Base-by-base conservation (phyloP, 2,797 vertebrate genomes). In the Neostethus bicornis region DNA sequence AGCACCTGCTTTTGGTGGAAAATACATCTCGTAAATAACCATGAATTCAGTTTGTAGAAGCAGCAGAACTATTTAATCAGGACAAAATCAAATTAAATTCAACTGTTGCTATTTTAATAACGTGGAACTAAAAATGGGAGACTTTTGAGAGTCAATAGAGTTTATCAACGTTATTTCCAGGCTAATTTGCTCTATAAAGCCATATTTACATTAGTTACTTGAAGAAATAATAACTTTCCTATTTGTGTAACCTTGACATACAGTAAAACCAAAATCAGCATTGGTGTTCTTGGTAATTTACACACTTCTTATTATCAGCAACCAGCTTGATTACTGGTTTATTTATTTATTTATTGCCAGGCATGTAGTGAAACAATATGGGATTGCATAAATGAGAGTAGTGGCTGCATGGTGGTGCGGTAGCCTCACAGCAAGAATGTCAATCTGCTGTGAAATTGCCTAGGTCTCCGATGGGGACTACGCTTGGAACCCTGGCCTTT, bases 1-100 rank as follows among this genome's bases (percentile, higher is more conserved):
- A 62, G 31, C n/a, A 34, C 2, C 39, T 48, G 45, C 17, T 54
- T n/a, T 23, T 61, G 16, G 7, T 52, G 46, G 7, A 39, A n/a
- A 17, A 32, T 10, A 57, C 29, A 19, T 19, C 41, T 38, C 12
- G 17, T 41, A 20, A 41, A 12, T 21, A 41, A 21, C 39, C 21
- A 19, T 10, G 11, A 41, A 13, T 21, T 6, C 20, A 41, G 10
- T 8, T 21, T 13, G 19, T 20, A 12, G 5, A 12, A 6, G 10
- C 19, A 21, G 20, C 11, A 6, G 10, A 35, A 13, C 41, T 11
- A 12, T 41, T 11, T 12, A 2, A 5, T 21, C 2, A 2, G 12
- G 41, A 12, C 5, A 13, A 5, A 20, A 12, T 4, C 7, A 13
- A 11, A 11, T 41, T 41, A 2, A n/a, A n/a, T n/a, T 29, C 28